A percentile compares a stretch with the other conserved stretches of the same genome.
Conservation (phyloP, 1,140 invertebrate genomes). For the Drosophila busckii region DNA sequence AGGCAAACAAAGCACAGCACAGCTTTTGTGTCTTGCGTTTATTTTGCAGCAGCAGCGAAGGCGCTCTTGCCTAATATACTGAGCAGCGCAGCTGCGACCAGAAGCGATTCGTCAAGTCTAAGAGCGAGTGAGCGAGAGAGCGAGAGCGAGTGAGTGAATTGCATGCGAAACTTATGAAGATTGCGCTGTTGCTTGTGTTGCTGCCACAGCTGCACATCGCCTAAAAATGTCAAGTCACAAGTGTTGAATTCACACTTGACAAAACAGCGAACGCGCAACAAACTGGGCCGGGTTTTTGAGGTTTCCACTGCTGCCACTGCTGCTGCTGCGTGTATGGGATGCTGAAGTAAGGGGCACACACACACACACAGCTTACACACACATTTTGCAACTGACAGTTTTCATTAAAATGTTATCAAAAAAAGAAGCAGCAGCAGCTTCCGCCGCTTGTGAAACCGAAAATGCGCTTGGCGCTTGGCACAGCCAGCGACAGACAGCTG, state of each 20-base stretch:
- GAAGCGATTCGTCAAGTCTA: too few species aligned
- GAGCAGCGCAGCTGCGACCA: conserved; percentile 51
- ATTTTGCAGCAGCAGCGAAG: conserved; percentile 48
- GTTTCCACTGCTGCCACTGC: too few species aligned
- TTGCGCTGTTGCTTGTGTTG: conserved; percentile 36
- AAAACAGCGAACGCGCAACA: conserved; percentile 46
- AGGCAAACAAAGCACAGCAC: conserved; percentile 57
- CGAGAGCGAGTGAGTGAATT: too few species aligned
- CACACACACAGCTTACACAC: conserved; percentile 26
- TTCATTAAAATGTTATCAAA: conserved; percentile 77
- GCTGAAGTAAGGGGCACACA: neutral
- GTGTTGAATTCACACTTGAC: conserved; percentile 76
- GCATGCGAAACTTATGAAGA: conserved; percentile 73
- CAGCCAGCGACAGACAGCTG: conserved; percentile 14
- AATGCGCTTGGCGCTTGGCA: conserved; percentile 50
- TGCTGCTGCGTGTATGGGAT: conserved; percentile 28
- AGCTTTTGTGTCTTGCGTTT: conserved; percentile 58
- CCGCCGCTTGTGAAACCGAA: conserved; percentile 35
- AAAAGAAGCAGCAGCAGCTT: too few species aligned
- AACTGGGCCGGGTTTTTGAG: conserved; percentile 14
- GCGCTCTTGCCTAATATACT: conserved; percentile 58
- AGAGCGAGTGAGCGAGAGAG: too few species aligned
- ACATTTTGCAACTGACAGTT: conserved; percentile 66
- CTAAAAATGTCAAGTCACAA: conserved; percentile 77
- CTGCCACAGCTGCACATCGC: conserved; percentile 41